These are phyloP conservation scores for Gymnorhina tibicen DNA, from an alignment of 2,113 vertebrate species.

Conservation along the genomic window DNA sequence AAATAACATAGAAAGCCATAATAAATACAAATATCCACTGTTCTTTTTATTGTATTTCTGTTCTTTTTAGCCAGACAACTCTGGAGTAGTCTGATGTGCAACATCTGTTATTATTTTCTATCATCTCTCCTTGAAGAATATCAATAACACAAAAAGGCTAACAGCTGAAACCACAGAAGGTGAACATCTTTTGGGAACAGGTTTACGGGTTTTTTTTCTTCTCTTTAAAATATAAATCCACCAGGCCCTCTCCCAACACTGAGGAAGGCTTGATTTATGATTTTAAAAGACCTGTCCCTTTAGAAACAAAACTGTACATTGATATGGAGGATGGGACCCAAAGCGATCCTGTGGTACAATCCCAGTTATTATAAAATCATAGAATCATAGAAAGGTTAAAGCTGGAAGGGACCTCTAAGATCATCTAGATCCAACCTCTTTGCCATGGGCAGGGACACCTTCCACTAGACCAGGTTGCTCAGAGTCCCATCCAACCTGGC, in stretches of 20 bases:
- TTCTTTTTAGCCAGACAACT: background rate
- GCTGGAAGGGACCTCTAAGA: background rate
- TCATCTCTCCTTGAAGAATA: background rate
- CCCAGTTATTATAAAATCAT: background rate
- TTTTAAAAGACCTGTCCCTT: background rate
- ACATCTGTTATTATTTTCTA: background rate
- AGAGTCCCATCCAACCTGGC: background rate
- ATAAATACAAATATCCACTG: background rate
- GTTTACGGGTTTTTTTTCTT: background rate
- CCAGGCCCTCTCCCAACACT: background rate
- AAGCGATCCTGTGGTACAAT: background rate
- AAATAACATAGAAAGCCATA: background rate
- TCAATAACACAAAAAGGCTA: background rate
- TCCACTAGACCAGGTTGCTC: background rate
- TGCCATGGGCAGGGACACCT: background rate
- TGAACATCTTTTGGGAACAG: fast-evolving
- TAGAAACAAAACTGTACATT: background rate
- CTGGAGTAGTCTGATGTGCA: background rate
- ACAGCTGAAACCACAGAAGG: background rate
- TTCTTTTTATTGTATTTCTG: background rate
- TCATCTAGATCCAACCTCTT: background rate
- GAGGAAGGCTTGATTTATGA: background rate
- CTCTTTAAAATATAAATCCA: background rate
- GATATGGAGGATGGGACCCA: background rate
- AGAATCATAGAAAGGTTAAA: background rate